These are phyloP conservation scores for Ecdyonurus torrentis DNA, from an alignment of 2,888 invertebrate species.

Conservation along the genomic window DNA sequence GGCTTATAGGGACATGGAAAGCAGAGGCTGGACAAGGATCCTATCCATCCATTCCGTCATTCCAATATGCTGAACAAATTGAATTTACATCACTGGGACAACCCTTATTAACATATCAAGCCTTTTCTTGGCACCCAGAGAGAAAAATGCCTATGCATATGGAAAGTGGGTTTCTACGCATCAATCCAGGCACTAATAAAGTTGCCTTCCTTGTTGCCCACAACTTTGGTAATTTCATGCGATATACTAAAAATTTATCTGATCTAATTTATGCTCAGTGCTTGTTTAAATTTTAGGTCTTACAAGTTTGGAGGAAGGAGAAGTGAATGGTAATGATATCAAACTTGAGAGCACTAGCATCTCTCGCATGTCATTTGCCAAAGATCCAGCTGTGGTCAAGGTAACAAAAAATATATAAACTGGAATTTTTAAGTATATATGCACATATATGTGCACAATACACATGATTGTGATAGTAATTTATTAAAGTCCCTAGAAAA, in stretches of 20 bases:
- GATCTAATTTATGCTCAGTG: background rate
- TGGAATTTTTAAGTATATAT: background rate
- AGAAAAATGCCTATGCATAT: constrained; percentile 40
- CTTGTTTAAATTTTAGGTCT: constrained; percentile 20
- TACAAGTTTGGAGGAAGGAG: constrained; percentile 40
- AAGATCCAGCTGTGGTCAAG: constrained; percentile 32
- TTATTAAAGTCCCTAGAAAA: too few species aligned
- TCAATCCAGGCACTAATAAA: constrained; percentile 35
- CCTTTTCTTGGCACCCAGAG: constrained; percentile 34
- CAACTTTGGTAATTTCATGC: constrained; percentile 32
- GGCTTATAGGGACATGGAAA: constrained; percentile 42
- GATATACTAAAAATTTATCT: background rate
- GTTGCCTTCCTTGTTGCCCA: constrained; percentile 39
- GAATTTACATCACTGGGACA: constrained; percentile 40
- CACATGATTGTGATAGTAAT: background rate
- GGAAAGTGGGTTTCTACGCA: constrained; percentile 41
- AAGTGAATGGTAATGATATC: constrained; percentile 22
- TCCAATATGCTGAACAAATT: constrained; percentile 37
- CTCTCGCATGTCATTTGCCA: constrained; percentile 33
- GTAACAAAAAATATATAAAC: constrained; percentile 15
- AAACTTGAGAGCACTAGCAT: constrained; percentile 30
- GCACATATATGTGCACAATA: background rate
- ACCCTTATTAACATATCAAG: constrained; percentile 39
- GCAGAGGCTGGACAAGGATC: constrained; percentile 33
- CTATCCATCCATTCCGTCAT: constrained; percentile 38